These are phyloP conservation scores for Tragelaphus buxtoni DNA, from an alignment of 2,113 vertebrate species.

Conservation along the genomic window DNA sequence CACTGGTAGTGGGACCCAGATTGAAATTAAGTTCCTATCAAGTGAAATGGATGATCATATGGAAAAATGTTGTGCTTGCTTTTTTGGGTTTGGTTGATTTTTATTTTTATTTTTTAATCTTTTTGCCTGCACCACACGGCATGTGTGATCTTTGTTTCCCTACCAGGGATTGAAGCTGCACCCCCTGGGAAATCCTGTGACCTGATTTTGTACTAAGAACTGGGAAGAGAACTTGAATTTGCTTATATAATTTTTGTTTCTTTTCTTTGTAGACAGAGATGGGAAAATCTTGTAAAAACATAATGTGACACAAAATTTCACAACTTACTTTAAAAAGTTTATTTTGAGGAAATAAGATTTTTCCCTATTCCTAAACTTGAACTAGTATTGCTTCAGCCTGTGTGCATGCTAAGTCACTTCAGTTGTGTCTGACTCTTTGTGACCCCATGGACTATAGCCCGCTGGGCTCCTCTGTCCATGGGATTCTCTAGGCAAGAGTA, in stretches of 20 bases:
- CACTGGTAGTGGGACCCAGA: neutral
- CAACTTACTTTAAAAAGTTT: neutral
- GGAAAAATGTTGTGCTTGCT: neutral
- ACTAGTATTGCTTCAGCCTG: neutral
- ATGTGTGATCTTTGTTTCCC: neutral
- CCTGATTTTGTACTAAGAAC: neutral
- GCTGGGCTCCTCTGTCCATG: neutral
- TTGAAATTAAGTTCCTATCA: neutral
- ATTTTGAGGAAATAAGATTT: conserved; percentile 49
- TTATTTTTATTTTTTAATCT: neutral
- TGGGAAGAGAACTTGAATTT: neutral
- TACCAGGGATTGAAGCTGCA: neutral
- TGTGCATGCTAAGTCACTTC: neutral
- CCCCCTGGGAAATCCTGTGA: neutral
- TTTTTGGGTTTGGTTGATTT: neutral
- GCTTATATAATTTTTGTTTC: neutral
- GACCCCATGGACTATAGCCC: neutral
- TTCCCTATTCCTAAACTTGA: neutral
- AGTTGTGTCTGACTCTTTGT: neutral
- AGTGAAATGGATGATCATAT: neutral
- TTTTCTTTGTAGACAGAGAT: neutral
- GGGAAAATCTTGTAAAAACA: neutral
- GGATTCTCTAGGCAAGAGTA: neutral
- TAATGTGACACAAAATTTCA: conserved; percentile 1
- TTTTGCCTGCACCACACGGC: neutral